A percentile compares a stretch with the other conserved stretches of the same genome.
Evolutionary conservation across 2,888 invertebrate genomes (phyloP).

Genomic region (Rotaria socialis): DNA sequence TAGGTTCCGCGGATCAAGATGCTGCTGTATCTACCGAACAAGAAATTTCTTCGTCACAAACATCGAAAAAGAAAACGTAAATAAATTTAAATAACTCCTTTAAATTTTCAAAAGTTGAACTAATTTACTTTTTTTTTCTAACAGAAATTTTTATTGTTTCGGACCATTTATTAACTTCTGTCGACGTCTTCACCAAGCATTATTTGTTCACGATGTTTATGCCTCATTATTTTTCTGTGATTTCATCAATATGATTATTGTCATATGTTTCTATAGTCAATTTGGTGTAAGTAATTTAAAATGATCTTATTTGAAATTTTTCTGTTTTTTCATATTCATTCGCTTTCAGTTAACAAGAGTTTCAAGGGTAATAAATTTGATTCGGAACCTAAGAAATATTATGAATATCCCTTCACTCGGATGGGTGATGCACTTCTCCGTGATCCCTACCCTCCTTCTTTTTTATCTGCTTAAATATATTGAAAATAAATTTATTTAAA

Average conservation of each 20-base stretch:
- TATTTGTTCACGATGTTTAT: conserved; percentile 79
- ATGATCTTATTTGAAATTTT: background rate
- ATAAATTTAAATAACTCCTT: background rate
- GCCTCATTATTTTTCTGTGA: conserved; percentile 97
- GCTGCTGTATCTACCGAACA: background rate
- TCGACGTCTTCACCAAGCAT: background rate
- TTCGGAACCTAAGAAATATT: background rate
- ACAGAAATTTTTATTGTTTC: background rate
- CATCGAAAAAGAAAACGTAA: background rate
- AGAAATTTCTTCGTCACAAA: background rate
- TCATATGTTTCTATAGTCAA: conserved; percentile 89
- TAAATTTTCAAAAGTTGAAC: too few species aligned
- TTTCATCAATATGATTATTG: conserved; percentile 90
- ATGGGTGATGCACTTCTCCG: too few species aligned
- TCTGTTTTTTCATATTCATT: background rate
- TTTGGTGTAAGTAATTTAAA: conserved; percentile 67
- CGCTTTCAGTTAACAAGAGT: background rate
- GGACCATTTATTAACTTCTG: background rate
- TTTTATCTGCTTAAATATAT: background rate
- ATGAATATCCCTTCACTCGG: too few species aligned
- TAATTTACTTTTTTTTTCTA: too few species aligned
- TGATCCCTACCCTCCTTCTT: too few species aligned
- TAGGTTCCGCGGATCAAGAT: background rate
- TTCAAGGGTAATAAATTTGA: background rate
- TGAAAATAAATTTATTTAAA: background rate